Conservation (phyloP, 2,888 invertebrate species). For the Prosapia bicincta region DNA sequence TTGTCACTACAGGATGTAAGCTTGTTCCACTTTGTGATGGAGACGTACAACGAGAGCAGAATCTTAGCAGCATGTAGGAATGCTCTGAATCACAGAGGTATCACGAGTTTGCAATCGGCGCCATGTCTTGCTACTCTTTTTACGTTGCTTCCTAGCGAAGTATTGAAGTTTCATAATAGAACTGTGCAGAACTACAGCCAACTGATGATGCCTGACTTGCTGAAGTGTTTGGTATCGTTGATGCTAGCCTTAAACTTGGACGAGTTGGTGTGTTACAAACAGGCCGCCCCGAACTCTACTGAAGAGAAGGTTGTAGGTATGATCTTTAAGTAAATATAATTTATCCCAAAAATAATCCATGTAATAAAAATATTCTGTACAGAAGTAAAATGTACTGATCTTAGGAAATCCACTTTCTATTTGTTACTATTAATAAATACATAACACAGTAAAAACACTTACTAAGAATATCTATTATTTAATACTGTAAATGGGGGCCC, state of each 20-base stretch:
- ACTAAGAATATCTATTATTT: no score
- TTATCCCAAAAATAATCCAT: no score
- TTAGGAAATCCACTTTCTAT: no score
- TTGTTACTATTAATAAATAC: no score
- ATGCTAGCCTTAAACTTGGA: slow-evolving; percentile 55
- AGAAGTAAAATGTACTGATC: no score
- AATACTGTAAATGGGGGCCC: no score
- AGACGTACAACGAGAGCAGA: slow-evolving; percentile 47
- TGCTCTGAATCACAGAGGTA: slow-evolving; percentile 51
- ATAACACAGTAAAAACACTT: no score
- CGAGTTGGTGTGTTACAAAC: slow-evolving; percentile 50
- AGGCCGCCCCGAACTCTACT: slow-evolving; percentile 50
- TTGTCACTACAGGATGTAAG: slow-evolving; percentile 34
- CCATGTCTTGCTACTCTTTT: slow-evolving; percentile 53
- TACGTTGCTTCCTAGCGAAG: slow-evolving; percentile 50
- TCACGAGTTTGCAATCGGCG: slow-evolving; percentile 52
- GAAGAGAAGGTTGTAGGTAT: slow-evolving; percentile 36
- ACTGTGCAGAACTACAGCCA: slow-evolving; percentile 56
- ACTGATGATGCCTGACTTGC: slow-evolving; percentile 55
- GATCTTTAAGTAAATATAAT: no score
- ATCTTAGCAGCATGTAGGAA: slow-evolving; percentile 52
- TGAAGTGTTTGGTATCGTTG: slow-evolving; percentile 55
- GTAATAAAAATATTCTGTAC: no score
- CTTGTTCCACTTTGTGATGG: slow-evolving; percentile 49
- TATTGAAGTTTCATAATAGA: slow-evolving; percentile 53